These are phyloP conservation scores for Cairina moschata DNA, from an alignment of 2,113 vertebrate species.

Conservation along the genomic window DNA sequence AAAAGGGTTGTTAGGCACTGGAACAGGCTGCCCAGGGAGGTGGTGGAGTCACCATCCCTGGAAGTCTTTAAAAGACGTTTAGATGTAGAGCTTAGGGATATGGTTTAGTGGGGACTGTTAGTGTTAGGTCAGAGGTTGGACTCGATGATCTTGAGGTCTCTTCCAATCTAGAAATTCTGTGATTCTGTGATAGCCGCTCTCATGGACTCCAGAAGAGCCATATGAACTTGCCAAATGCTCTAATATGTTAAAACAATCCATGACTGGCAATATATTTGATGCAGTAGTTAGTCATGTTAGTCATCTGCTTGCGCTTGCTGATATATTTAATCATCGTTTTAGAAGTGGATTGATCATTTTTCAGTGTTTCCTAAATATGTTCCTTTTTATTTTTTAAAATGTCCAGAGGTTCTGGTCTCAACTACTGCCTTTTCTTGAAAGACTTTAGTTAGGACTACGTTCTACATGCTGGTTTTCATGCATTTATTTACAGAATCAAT, in stretches of 20 bases:
- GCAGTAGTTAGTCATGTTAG: background rate
- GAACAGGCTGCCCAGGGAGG: too few species aligned
- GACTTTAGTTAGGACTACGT: background rate
- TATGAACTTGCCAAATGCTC: background rate
- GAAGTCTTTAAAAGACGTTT: too few species aligned
- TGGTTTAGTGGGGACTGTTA: too few species aligned
- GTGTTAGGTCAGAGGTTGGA: too few species aligned
- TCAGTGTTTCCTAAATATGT: background rate
- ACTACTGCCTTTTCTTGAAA: background rate
- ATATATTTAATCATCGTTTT: background rate
- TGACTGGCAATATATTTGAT: background rate
- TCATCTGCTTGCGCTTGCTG: rapidly evolving
- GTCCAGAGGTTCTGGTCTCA: background rate
- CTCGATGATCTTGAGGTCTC: too few species aligned
- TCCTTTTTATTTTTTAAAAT: background rate
- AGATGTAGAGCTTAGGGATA: too few species aligned
- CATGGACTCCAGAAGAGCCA: background rate
- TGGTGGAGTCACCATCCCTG: too few species aligned
- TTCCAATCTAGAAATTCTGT: too few species aligned
- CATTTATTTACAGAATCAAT: background rate
- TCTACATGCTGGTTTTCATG: background rate
- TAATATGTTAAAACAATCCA: background rate
- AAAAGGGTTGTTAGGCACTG: too few species aligned
- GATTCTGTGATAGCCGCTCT: background rate
- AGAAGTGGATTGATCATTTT: background rate